Evolutionary conservation across 1,140 invertebrate genomes (phyloP), one percentile per base, ranked within the genome.

Genomic region (Hylaeus volcanicus): DNA sequence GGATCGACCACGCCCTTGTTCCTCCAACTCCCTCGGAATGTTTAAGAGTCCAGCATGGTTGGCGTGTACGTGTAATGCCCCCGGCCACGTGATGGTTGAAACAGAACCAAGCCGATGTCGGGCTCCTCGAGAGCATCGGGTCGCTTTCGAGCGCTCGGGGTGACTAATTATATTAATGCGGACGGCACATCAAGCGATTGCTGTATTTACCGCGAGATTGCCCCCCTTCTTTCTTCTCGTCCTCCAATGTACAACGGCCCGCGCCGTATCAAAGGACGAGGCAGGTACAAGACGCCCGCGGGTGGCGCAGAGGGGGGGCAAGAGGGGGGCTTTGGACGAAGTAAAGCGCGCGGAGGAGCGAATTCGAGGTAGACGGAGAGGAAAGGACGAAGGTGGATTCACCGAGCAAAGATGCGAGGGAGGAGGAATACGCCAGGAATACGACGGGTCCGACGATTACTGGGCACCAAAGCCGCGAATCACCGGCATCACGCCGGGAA

Each of bases 101-200:
- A 65, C 43, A 11, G 61, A 56, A 74, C 48, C 61, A 6, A 73
- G 65, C 45, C 56, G 39, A 84, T 26, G 77, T 74, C 83, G 79
- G 77, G 26, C 84, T 85, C 84, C 81, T 77, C 76, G 68, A 83
- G 68, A 83, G 74, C 83, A 85, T 80, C 58, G 71, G 55, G 65
- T 65, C 81, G 88, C 86, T 89, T 88, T 88, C 84, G 83, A 85
- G 70, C 88, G 90, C 90, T 93, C 90, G 92, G 91, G 93, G 92
- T 93, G 90, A 93, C 92, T 93, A 93, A 93, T 93, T 93, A 93
- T 93, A 93, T 93, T 93, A 93, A 93, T 93, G 90, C 90, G 90
- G 90, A 89, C 89, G 88, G 90, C 89, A 91, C 89, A 91, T 93
- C 91, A 88, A 89, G 86, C 90, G 90, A 93, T 93, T 91, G 92